Base-by-base conservation (phyloP, 30 jellyfish, hydroid and myxozoan genomes). In the Catostylus mosaicus region DNA sequence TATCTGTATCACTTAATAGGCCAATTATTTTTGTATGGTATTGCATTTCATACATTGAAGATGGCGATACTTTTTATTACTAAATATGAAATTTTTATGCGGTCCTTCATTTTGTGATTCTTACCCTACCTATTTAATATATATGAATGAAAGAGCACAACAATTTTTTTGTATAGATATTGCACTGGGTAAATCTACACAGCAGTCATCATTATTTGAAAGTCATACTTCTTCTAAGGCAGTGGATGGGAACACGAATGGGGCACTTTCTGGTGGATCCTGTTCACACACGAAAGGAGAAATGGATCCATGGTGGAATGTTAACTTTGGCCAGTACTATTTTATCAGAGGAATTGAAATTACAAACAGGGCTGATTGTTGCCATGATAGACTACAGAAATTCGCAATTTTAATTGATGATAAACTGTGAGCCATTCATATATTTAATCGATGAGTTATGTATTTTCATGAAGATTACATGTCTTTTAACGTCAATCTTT, bases 281-380 rank as follows among this genome's bases (percentile, higher is more conserved):
- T 75, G 86, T 20, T 24, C 64, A 3, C 59, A 40, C 27, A 75
- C 86, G 20, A 50, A 47, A 24, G 33, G 52, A 12, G 64, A 59
- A 14, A 51, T 26, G 32, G 3, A 16, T 52, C 86, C 86, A 20
- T 75, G 89, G 89, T 78, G 89, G 89, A 29, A 63, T 14, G 89
- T 78, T 62, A 73, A 78, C 32, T 47, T 78, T 23, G 74, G 73
- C 35, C 20, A 63, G 22, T 30, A 12, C 36, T 30, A 43, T 22
- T 29, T 9, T 3, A 45, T 78, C 59, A 36, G 22, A 9, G 66
- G 68, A 31, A 82, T 62, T 2, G 69, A 78, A 60, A 61, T 78
- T 59, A 78, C 89, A 63, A 78, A 78, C 51, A 38, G 89, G 22
- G 66, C 51, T 0, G 89, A 78, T 43, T 78, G 89, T 30, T 78